phyloP scores from a whole-genome alignment of 2,888 invertebrate genomes.

The Erebia palarica region DNA sequence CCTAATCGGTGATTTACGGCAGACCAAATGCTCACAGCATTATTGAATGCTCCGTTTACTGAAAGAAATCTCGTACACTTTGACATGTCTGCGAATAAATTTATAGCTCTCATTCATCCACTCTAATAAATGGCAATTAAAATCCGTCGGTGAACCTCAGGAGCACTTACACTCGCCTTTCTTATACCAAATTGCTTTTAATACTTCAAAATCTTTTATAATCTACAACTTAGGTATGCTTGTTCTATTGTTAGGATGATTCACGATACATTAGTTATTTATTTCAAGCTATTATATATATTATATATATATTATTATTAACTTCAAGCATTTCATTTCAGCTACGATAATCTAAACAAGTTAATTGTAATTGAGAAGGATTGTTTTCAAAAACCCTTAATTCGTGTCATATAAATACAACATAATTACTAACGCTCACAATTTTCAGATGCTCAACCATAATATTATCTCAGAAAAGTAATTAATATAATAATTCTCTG shows the following conservation, averaged over 20 bases:
- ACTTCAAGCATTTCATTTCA: not conserved
- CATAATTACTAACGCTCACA: not conserved
- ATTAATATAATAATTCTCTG: constrained; percentile 16
- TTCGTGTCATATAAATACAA: not conserved
- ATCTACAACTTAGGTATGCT: not conserved
- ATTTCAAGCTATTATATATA: too few relatives aligned
- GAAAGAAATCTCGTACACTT: constrained; percentile 77
- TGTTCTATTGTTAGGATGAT: not conserved
- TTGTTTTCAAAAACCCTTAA: not conserved
- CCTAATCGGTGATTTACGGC: constrained; percentile 67
- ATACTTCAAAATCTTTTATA: constrained; percentile 9
- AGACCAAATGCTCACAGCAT: constrained; percentile 56
- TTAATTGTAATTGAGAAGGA: not conserved
- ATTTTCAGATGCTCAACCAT: not conserved
- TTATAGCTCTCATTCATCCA: constrained; percentile 70
- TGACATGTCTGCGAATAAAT: constrained; percentile 65
- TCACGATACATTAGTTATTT: not conserved
- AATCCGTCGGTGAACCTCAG: constrained; percentile 45
- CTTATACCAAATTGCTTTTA: constrained; percentile 27
- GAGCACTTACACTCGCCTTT: constrained; percentile 23
- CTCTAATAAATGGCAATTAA: constrained; percentile 70
- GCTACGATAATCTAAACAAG: not conserved
- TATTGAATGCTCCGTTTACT: constrained; percentile 74
- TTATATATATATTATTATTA: too few relatives aligned
- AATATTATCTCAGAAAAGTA: constrained; percentile 16